Conservation (phyloP, 2,888 invertebrate genomes). For the Luffia ferchaultella region DNA sequence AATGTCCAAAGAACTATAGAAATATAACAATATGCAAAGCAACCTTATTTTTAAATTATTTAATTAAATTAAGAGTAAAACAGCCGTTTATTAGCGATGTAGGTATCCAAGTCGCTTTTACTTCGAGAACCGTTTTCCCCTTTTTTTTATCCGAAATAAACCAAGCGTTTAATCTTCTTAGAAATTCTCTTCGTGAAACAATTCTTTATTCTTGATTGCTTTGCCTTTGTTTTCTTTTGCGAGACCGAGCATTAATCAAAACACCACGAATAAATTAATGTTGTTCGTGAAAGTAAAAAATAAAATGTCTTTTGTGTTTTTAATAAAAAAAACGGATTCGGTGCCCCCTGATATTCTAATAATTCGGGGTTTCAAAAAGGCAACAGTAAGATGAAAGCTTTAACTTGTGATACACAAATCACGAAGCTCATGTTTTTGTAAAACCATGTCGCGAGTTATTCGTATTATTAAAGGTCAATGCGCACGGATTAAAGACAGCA, state of each 20-base stretch:
- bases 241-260: conserved; percentile 5
- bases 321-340: not conserved
- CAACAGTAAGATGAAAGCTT: no score
- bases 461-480: no score
- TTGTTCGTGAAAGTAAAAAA: not conserved
- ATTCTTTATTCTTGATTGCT: conserved; percentile 7
- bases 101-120: no score
- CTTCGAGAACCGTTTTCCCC: not conserved
- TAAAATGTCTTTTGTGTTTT: not conserved
- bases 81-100: no score
- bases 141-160: not conserved
- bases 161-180: conserved; percentile 2
- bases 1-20: no score
- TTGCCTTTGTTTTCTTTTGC: conserved; percentile 4
- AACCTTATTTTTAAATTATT: no score
- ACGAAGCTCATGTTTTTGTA: no score
- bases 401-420: no score
- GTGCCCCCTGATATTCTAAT: not conserved
- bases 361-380: not conserved
- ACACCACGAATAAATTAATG: conserved; percentile 5
- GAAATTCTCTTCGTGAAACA: conserved; percentile 2
- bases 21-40: no score
- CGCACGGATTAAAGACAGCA: no score
- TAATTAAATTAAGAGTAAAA: no score
- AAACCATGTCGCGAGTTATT: no score